Evolutionary conservation across 2,113 vertebrate species (phyloP), one percentile per base, ranked within the genome.

Genomic region (Cyanoliseus patagonus): DNA sequence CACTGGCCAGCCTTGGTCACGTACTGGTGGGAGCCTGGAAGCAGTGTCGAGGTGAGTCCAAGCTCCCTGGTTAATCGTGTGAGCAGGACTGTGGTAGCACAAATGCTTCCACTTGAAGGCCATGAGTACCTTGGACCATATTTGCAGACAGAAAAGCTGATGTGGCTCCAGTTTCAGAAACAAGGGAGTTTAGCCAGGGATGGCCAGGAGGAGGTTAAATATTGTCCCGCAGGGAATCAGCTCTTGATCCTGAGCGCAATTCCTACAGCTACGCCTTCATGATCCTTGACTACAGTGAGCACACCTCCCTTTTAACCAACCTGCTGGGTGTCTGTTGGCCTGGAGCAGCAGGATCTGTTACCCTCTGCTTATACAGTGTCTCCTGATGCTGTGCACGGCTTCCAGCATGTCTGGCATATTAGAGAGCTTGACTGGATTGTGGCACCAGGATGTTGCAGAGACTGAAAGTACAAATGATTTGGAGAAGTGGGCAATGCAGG

Each of bases 261-360:
- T 51, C 27, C 35, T 13, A 57, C 35, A 37, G 53, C 47, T 31
- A 24, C 24, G 62, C 41, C 52, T 67, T 76, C 25, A 1, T 33
- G 20, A n/a, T 28, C 24, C 74, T 75, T 23, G n/a, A 9, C 9
- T n/a, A 17, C 23, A 31, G 37, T 0, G 0, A 28, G 4, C 27
- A 20, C 17, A 16, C 14, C 7, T 30, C 37, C 12, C 24, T 31
- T 35, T 20, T 27, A 8, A 18, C 27, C 35, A 59, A 7, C 37
- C 67, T 46, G n/a, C 42, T 42, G 28, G 22, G 33, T 5, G 11
- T 28, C 55, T 3, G 5, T 13, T 1, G 1, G 31, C 35, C 67
- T 25, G 68, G 19, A 51, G 67, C 62, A 76, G 79, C 57, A 35
- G 46, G 24, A 4, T 28, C 59, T 51, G 44, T 4, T 78, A 3